phyloP scores from a whole-genome alignment of 2,113 vertebrate species.

The Tamias sibiricus region DNA sequence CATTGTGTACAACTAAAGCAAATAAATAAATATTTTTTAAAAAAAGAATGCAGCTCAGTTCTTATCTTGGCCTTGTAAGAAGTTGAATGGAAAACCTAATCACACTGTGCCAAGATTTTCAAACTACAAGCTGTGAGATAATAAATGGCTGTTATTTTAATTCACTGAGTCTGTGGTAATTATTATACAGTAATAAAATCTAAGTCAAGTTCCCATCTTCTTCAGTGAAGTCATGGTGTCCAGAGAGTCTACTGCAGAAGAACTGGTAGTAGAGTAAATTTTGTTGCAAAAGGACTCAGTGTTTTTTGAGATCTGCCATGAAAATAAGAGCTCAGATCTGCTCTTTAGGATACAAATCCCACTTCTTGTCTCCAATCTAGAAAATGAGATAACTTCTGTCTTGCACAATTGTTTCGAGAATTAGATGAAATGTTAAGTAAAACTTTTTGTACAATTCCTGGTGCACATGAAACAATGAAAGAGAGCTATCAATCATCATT shows the following conservation, averaged over 20 bases:
- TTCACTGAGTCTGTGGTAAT: neutral
- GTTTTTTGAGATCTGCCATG: neutral
- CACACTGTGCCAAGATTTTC: neutral
- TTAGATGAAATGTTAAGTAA: neutral
- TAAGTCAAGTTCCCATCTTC: neutral
- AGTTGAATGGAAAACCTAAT: neutral
- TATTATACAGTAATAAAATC: neutral
- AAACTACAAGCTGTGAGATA: neutral
- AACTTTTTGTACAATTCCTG: neutral
- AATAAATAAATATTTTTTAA: too few species aligned
- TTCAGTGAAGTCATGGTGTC: neutral
- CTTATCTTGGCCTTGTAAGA: neutral
- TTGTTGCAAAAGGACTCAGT: neutral
- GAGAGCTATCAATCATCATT: too few species aligned
- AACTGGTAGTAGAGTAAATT: neutral
- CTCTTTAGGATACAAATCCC: neutral
- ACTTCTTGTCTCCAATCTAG: neutral
- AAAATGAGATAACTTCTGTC: neutral
- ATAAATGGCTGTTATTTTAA: neutral
- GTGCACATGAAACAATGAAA: neutral
- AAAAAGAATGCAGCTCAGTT: neutral
- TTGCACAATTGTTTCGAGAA: neutral
- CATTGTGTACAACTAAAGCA: too few species aligned
- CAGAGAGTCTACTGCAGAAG: neutral
- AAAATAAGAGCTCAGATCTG: neutral